Base-by-base conservation (phyloP, 2,888 invertebrate species). In the Papilio elwesi region DNA sequence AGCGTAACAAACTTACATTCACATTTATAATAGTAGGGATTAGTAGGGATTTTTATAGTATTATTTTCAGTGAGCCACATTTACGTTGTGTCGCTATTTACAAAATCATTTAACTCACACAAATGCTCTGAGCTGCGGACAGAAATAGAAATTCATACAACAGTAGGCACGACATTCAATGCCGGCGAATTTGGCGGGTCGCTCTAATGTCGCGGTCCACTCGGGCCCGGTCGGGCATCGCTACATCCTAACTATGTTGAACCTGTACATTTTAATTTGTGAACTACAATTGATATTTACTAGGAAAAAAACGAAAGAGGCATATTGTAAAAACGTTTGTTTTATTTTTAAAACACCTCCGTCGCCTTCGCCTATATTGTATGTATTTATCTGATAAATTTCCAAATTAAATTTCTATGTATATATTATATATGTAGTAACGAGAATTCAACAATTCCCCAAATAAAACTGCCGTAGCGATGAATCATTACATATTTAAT, bases 401-500 rank as follows among this genome's bases (percentile, higher is more conserved):
- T 26, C 1, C 26, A 26, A 26, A 26, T 26, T 26, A 26, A 2
- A 26, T 26, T 26, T 4, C n/a, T n/a, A n/a, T n/a, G n/a, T n/a
- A n/a, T n/a, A n/a, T n/a, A n/a, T n/a, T n/a, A n/a, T n/a, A n/a
- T n/a, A n/a, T n/a, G n/a, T 26, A 26, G 4, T 26, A 26, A 2
- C 26, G 26, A 26, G 26, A 2, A 26, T 26, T 80, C 84, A 85
- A 86, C 86, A 84, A 81, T 82, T 79, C 76, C 74, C 80, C 79
- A 80, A 80, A 85, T 81, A 81, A 83, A 43, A 9, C 9, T 43
- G 9, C 43, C 43, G 43, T n/a, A 82, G 80, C 82, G 83, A 85
- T 86, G 86, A 83, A 78, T 78, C 77, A 76, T 76, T 76, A 80
- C 77, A 77, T 80, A 79, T 78, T 81, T 84, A 85, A 81, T 80